Evolutionary conservation across 2,888 invertebrate genomes (phyloP).

Genomic region (Notocelia uddmanniana): DNA sequence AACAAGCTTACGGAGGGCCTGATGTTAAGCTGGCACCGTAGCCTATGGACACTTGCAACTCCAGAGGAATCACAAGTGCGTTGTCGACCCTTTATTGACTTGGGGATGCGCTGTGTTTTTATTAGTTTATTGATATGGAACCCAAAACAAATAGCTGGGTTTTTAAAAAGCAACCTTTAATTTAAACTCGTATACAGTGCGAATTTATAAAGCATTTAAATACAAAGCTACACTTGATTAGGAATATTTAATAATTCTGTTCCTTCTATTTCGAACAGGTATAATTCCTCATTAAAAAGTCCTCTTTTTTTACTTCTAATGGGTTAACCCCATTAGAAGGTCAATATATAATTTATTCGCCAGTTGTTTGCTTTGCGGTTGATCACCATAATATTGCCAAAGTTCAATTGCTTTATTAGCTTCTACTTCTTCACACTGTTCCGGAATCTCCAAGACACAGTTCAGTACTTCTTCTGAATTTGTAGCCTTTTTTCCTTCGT

Average conservation of each 20-base stretch:
- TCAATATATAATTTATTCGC: conserved; percentile 85
- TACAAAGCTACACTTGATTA: conserved; percentile 41
- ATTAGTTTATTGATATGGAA: too few species aligned
- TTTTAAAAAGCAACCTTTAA: conserved; percentile 45
- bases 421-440: conserved; percentile 92
- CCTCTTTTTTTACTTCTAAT: conserved; percentile 75
- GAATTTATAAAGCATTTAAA: conserved; percentile 43
- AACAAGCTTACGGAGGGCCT: too few species aligned
- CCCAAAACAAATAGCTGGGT: too few species aligned
- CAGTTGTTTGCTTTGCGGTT: conserved; percentile 76
- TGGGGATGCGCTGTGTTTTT: too few species aligned
- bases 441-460: conserved; percentile 90
- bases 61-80: too few species aligned
- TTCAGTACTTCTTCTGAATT: conserved; percentile 87
- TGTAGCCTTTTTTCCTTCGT: conserved; percentile 86
- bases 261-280: conserved; percentile 18
- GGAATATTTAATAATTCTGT: conserved; percentile 32
- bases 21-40: too few species aligned
- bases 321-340: conserved; percentile 81
- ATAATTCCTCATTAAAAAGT: conserved; percentile 14
- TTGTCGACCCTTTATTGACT: too few species aligned
- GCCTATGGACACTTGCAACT: too few species aligned
- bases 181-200: conserved; percentile 39
- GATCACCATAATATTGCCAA: conserved; percentile 93
- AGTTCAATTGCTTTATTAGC: conserved; percentile 94